phyloP scores from a whole-genome alignment of 2,797 vertebrate genomes.

The Yasuhikotakia modesta region DNA sequence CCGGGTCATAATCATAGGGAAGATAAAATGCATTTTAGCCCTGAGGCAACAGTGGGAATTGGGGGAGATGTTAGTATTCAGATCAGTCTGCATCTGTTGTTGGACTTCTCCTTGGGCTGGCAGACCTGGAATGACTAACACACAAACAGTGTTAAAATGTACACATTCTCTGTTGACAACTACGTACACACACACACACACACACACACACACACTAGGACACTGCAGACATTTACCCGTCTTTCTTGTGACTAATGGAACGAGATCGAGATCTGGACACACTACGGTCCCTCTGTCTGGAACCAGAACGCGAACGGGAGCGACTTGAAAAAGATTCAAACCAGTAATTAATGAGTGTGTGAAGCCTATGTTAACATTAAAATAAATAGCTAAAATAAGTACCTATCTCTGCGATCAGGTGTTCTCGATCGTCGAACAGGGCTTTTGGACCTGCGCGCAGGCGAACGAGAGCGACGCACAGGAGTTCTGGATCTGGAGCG shows the following conservation, averaged over 20 bases:
- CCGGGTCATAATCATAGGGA: constrained; percentile 23
- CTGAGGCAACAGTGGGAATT: constrained; percentile 45
- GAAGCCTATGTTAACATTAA: too few species aligned
- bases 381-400: too few species aligned
- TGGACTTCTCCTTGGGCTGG: constrained; percentile 55
- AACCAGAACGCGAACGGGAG: constrained; percentile 74
- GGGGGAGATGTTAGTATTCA: constrained; percentile 13
- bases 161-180: neutral
- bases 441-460: constrained; percentile 58
- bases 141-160: neutral
- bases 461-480: constrained; percentile 53
- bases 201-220: too few species aligned
- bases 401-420: constrained; percentile 54
- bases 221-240: constrained; percentile 69
- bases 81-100: constrained; percentile 54
- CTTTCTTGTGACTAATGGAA: constrained; percentile 76
- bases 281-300: constrained; percentile 71
- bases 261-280: constrained; percentile 73
- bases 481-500: constrained; percentile 79
- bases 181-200: neutral
- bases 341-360: too few species aligned
- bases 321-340: constrained; percentile 68
- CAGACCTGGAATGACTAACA: constrained; percentile 56
- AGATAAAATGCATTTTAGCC: constrained; percentile 44
- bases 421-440: constrained; percentile 78